These are phyloP conservation scores for Spea multiplicata DNA, from an alignment of 2,113 vertebrate species.

Conservation along the genomic window DNA sequence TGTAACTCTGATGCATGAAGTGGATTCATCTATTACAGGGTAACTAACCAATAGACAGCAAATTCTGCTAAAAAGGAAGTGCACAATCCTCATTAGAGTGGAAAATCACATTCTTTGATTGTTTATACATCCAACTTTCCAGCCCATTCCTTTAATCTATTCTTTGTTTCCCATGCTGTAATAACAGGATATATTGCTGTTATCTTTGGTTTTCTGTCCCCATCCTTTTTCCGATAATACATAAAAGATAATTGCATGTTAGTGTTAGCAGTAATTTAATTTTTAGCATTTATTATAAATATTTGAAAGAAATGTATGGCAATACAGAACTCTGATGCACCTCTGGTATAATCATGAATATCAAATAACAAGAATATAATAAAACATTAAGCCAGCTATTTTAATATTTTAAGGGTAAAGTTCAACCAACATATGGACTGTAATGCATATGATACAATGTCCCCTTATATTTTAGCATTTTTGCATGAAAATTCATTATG, in stretches of 20 bases:
- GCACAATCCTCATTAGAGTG: conserved; percentile 11
- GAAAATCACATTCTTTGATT: conserved; percentile 31
- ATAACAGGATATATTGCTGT: conserved; percentile 37
- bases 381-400: no score
- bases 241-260: conserved; percentile 5
- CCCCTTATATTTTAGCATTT: no score
- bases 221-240: conserved; percentile 15
- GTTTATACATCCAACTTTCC: conserved; percentile 22
- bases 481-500: no score
- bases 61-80: conserved; percentile 29
- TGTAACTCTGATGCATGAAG: conserved; percentile 87
- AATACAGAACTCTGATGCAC: no score
- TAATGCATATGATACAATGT: no score
- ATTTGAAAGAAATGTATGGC: not conserved
- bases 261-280: no score
- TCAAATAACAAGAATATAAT: no score
- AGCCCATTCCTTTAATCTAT: conserved; percentile 17
- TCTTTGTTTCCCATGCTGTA: conserved; percentile 43
- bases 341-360: no score
- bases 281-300: not conserved
- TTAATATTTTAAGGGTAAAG: no score
- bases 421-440: no score
- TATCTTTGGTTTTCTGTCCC: conserved; percentile 15
- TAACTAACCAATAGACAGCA: conserved; percentile 61
- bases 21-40: conserved; percentile 88